A percentile compares a stretch with the other conserved stretches of the same genome.
These are phyloP conservation scores for Dreissena polymorpha DNA, from an alignment of 1,140 invertebrate genomes.

Conservation along the genomic window DNA sequence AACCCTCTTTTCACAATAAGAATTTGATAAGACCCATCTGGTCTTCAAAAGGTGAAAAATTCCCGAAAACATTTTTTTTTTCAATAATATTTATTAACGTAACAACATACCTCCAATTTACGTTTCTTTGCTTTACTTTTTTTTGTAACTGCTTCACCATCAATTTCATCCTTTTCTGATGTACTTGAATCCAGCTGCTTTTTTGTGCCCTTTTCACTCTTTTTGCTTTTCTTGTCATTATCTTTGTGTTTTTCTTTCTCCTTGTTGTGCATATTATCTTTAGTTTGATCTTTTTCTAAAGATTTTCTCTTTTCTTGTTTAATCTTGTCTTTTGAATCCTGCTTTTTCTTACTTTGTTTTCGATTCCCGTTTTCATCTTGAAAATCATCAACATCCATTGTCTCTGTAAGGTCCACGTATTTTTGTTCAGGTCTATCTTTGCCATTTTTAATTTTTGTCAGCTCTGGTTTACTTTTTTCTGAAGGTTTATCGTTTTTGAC, in stretches of 20 bases:
- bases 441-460: constrained; percentile 57
- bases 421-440: constrained; percentile 35
- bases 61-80: too few relatives aligned
- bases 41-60: too few relatives aligned
- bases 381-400: constrained; percentile 39
- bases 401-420: not conserved
- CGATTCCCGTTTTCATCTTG: constrained; percentile 38
- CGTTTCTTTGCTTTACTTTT: constrained; percentile 41
- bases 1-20: too few relatives aligned
- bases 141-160: constrained; percentile 19
- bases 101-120: constrained; percentile 24
- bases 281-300: constrained; percentile 25
- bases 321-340: constrained; percentile 25
- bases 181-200: constrained; percentile 19
- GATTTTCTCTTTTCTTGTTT: constrained; percentile 14
- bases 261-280: not conserved
- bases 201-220: constrained; percentile 6
- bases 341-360: constrained; percentile 9
- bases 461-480: constrained; percentile 4
- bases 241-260: constrained; percentile 24
- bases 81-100: too few relatives aligned
- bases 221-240: constrained; percentile 21
- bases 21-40: too few relatives aligned
- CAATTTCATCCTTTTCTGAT: constrained; percentile 37
- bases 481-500: not conserved